Evolutionary conservation across 2,113 vertebrate species (phyloP), one percentile per base, ranked within the genome.

Genomic region (Pseudopipra pipra): DNA sequence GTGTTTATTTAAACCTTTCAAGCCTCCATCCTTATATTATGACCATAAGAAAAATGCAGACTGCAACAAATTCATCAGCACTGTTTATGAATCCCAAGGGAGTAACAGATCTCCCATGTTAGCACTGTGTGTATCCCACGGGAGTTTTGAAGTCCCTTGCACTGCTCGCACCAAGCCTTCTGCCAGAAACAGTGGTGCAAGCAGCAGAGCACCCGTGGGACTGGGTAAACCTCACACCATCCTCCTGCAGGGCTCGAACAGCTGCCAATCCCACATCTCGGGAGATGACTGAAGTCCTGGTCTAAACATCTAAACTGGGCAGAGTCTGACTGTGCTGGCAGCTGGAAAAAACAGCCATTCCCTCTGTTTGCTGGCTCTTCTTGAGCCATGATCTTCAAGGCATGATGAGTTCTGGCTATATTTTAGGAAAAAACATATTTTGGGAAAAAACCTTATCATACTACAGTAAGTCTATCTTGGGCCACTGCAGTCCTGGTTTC

Each of bases 1-100:
- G 77, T 88, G 35, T 94, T 97, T 95, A 77, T 84, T 90, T 94
- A 96, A 97, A 90, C 54, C 52, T 95, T 96, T 87, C 54, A 85
- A 93, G 59, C 31, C 88, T 91, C 62, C 52, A 73, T 73, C 43
- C 30, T 85, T 85, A 54, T 28, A 54, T 86, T 86, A 94, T 9
- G 28, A 75, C 65, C 74, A 49, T 43, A 54, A 81, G 55, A 95
- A 94, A 97, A 96, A 74, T 54, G 35, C 14, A 52, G 52, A 65
- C 43, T 89, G 58, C 19, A 87, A 93, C 79, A 62, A 94, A 91
- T 95, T 96, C 39, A 21, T 96, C 89, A 84, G 44, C 91, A 89
- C 52, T 91, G 28, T 79, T 95, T 89, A 95, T 61, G 75, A 95
- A 92, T 85, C 91, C 79, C 94, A 43, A 44, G 75, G 58, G 95